phyloP scores from a whole-genome alignment of 2,113 vertebrate genomes.

The Megaceryle maxima region DNA sequence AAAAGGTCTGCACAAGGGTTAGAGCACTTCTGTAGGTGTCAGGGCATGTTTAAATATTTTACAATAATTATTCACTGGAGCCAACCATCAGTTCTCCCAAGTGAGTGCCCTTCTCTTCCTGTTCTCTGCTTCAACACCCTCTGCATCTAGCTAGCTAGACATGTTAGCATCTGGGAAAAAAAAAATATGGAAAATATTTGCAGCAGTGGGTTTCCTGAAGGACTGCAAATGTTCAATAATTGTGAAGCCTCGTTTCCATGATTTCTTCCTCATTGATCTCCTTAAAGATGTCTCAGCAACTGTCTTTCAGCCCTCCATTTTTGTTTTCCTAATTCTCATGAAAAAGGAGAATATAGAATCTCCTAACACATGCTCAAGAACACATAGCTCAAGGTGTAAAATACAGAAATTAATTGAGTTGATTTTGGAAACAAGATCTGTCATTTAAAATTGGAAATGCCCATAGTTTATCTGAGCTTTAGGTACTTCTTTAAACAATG shows the following conservation, averaged over 20 bases:
- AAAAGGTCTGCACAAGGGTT: not conserved
- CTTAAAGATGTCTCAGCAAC: not conserved
- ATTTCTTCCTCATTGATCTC: not conserved
- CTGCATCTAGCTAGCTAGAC: not conserved
- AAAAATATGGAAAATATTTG: not conserved
- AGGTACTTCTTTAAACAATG: not conserved
- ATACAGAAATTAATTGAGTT: not conserved
- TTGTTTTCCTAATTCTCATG: not conserved
- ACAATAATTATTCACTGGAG: not conserved
- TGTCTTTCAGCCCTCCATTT: not conserved
- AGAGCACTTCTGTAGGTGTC: not conserved
- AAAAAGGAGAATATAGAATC: not conserved
- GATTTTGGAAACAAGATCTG: not conserved
- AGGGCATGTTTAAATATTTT: constrained; percentile 1
- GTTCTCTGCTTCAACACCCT: not conserved
- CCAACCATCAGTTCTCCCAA: not conserved
- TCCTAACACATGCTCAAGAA: not conserved
- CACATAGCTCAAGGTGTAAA: not conserved
- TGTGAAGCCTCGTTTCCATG: not conserved
- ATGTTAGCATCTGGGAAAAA: not conserved
- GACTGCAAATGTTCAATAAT: not conserved
- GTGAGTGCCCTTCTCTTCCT: not conserved
- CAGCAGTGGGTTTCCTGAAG: not conserved
- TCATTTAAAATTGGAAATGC: not conserved
- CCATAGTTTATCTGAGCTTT: not conserved